A percentile compares a stretch with the other conserved stretches of the same genome.
Conservation (phyloP, 2,888 invertebrate species). For the Melinaea marsaeus region DNA sequence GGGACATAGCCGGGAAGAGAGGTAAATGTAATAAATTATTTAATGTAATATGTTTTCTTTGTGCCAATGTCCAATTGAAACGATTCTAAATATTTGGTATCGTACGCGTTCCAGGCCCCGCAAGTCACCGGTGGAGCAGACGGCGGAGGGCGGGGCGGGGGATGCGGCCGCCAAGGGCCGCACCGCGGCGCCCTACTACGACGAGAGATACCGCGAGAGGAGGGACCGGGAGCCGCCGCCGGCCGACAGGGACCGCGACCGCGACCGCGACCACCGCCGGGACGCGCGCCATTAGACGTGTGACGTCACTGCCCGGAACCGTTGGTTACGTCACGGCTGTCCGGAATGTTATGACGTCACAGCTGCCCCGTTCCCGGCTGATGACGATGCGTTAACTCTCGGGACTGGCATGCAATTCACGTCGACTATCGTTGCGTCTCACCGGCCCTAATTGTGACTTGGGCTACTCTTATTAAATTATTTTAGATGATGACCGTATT, state of each 20-base stretch:
- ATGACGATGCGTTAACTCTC: too few relatives aligned
- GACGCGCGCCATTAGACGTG: conserved; percentile 48
- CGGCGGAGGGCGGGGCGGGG: conserved; percentile 68
- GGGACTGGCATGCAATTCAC: too few relatives aligned
- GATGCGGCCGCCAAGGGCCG: conserved; percentile 77
- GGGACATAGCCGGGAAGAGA: conserved; percentile 86
- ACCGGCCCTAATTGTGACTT: too few relatives aligned
- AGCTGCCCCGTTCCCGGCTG: too few relatives aligned
- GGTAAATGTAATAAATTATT: conserved; percentile 63
- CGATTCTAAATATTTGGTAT: background rate
- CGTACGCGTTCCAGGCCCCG: conserved; percentile 63
- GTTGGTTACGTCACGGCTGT: background rate
- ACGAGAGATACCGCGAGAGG: conserved; percentile 88
- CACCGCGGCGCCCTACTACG: conserved; percentile 84
- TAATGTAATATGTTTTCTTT: background rate
- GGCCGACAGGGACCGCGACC: conserved; percentile 79
- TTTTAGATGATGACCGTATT: too few relatives aligned
- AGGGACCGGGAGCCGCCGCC: conserved; percentile 79
- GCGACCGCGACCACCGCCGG: conserved; percentile 65
- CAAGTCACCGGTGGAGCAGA: conserved; percentile 78
- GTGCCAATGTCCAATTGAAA: background rate
- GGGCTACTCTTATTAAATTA: too few relatives aligned
- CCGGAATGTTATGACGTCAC: background rate
- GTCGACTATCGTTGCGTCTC: too few relatives aligned
- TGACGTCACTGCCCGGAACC: background rate